Evolutionary conservation across 1,140 invertebrate genomes (phyloP).

Genomic region (Zaprionus tsacasi): DNA sequence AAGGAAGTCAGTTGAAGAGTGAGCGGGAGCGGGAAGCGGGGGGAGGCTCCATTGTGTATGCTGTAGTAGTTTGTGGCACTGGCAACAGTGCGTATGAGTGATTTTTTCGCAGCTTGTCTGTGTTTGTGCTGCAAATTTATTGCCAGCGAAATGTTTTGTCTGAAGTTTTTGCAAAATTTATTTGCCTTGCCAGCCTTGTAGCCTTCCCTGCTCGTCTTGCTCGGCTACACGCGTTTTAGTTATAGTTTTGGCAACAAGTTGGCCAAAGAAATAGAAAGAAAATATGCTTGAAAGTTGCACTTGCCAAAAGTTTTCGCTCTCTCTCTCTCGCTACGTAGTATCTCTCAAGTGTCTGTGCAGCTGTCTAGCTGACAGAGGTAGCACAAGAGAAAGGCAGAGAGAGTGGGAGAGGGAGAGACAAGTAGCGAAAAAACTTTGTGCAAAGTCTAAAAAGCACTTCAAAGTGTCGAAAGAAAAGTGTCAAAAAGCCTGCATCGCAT

Average conservation of each 20-base stretch:
- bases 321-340: slow-evolving; percentile 51
- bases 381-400: neutral
- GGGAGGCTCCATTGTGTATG: slow-evolving; percentile 50
- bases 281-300: slow-evolving; percentile 66
- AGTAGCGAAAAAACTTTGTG: slow-evolving; percentile 36
- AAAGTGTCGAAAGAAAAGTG: slow-evolving; percentile 81
- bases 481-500: slow-evolving; percentile 61
- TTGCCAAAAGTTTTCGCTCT: slow-evolving; percentile 38
- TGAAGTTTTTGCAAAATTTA: slow-evolving; percentile 73
- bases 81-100: slow-evolving; percentile 77
- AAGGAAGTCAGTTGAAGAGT: slow-evolving; percentile 17
- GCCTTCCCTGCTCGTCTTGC: slow-evolving; percentile 18
- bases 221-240: slow-evolving; percentile 32
- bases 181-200: slow-evolving; percentile 48
- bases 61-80: slow-evolving; percentile 55
- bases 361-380: slow-evolving; percentile 32
- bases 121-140: slow-evolving; percentile 69
- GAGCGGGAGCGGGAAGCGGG: too few species aligned
- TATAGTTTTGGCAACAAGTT: slow-evolving; percentile 73
- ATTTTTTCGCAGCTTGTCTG: slow-evolving; percentile 58
- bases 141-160: slow-evolving; percentile 80
- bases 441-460: slow-evolving; percentile 63
- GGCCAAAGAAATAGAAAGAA: slow-evolving; percentile 39
- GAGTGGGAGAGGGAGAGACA: neutral
- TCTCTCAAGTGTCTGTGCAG: slow-evolving; percentile 59